Percentiles rank a stretch among this genome's conserved stretches.
Conservation (phyloP, 2,113 vertebrate species). For the Pluvianellus socialis region DNA sequence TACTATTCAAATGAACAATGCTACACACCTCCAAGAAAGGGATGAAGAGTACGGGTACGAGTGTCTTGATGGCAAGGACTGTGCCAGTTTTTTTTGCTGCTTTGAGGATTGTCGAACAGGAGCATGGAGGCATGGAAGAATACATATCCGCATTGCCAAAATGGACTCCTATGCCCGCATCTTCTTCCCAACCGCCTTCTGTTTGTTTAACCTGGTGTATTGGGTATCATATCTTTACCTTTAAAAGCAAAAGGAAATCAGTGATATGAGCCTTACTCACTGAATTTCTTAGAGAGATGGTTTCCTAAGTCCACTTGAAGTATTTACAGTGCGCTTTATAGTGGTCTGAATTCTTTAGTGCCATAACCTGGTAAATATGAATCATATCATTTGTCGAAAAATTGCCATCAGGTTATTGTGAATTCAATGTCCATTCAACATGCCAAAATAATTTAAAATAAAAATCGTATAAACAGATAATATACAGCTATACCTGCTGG, state of each 20-base stretch:
- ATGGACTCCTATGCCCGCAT: constrained; percentile 99
- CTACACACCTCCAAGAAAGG: constrained; percentile 95
- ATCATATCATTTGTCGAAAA: constrained; percentile 29
- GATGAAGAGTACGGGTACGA: constrained; percentile 98
- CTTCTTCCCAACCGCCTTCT: constrained; percentile 97
- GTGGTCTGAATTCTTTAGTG: constrained; percentile 65
- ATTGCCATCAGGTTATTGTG: constrained; percentile 45
- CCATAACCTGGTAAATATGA: constrained; percentile 55
- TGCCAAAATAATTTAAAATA: constrained; percentile 44
- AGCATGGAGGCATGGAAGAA: constrained; percentile 93
- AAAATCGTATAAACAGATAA: background rate
- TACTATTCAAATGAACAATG: constrained; percentile 99
- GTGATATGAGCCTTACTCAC: constrained; percentile 67
- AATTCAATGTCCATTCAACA: constrained; percentile 45
- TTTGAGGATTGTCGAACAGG: constrained; percentile 98
- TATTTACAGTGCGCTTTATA: constrained; percentile 30
- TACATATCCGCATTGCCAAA: constrained; percentile 97
- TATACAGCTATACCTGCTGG: constrained; percentile 3
- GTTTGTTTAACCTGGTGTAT: constrained; percentile 96
- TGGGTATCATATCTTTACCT: constrained; percentile 99
- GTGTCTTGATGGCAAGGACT: constrained; percentile 98
- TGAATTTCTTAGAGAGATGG: constrained; percentile 64
- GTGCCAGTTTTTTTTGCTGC: constrained; percentile 99
- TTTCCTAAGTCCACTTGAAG: constrained; percentile 59
- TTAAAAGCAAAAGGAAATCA: constrained; percentile 64